A percentile compares a stretch with the other conserved stretches of the same genome.
Conservation (phyloP, 2,888 invertebrate species). For the Diachrysia chrysitis region DNA sequence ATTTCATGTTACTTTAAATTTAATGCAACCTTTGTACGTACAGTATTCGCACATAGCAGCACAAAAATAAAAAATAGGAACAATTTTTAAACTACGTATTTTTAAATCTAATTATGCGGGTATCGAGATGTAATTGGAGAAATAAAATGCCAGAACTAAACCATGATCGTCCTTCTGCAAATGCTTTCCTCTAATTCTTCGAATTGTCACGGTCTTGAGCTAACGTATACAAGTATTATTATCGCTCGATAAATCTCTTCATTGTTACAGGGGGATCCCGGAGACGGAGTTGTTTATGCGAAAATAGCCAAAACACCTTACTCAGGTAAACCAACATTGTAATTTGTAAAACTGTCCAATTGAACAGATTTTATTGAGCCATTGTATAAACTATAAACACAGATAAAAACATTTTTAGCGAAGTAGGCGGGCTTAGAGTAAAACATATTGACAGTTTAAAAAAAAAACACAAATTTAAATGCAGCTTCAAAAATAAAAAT, state of each 20-base stretch:
- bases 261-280: conserved; percentile 11
- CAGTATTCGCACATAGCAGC: too few relatives aligned
- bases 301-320: conserved; percentile 25
- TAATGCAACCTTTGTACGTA: not conserved
- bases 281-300: conserved; percentile 15
- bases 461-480: conserved; percentile 12
- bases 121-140: too few relatives aligned
- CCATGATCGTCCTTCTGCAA: too few relatives aligned
- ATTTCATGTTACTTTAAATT: not conserved
- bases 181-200: too few relatives aligned
- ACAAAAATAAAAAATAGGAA: too few relatives aligned
- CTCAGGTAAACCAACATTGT: conserved; percentile 18
- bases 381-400: conserved; percentile 36
- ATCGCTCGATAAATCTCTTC: not conserved
- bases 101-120: too few relatives aligned
- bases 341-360: conserved; percentile 23
- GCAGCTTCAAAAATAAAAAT: not conserved
- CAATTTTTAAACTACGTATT: too few relatives aligned
- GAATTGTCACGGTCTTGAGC: too few relatives aligned
- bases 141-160: too few relatives aligned
- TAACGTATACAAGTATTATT: not conserved
- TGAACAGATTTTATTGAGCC: conserved; percentile 39
- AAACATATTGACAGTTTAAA: conserved; percentile 50
- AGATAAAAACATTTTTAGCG: conserved; percentile 34
- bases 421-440: conserved; percentile 56